Evolutionary conservation across 2,888 invertebrate species (phyloP), one percentile per base, ranked within the genome.

Genomic region (Phrixothrix hirtus): DNA sequence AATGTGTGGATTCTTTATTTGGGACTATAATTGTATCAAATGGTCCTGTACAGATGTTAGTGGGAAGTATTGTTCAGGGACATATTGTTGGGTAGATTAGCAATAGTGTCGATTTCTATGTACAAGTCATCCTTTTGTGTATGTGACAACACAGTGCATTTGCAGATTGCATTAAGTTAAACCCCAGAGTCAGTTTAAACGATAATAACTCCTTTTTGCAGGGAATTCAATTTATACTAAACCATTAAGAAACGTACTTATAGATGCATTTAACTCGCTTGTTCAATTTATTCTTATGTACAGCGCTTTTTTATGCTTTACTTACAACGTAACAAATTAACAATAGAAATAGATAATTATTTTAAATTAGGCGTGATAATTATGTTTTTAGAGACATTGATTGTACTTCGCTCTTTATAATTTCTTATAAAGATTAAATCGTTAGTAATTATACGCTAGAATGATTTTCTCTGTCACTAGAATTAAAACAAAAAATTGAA

Each of bases 91-190:
- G 30, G 38, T 51, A 46, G 55, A 51, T 55, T 55, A 55, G 55
- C 55, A 55, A 51, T 39, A 51, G 51, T 55, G 51, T 51, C 47
- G 51, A 51, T 55, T 50, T 47, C 55, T 36, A 30, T 44, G 35
- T 35, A 42, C 50, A 47, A 55, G 45, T 50, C 55, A 46, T 55
- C 51, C 46, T 51, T 51, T 55, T 51, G 50, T 55, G 34, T 34
- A 17, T 15, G 31, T 47, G 43, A 46, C 46, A 53, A 38, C 46
- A 29, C 34, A 34, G 30, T 39, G 51, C 52, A 52, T 46, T 52
- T 46, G 39, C 52, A 32, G 36, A 47, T 53, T 43, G 38, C 52
- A 42, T 47, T 46, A 36, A 53, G 42, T 41, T 42, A 42, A 21
- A 43, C 52, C 52, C 46, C 11, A 16, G 52, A 35, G 52, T 36